Percentiles rank a stretch among this genome's conserved stretches.
phyloP scores from a whole-genome alignment of 2,888 invertebrate species.

The Drosophila anomelani region DNA sequence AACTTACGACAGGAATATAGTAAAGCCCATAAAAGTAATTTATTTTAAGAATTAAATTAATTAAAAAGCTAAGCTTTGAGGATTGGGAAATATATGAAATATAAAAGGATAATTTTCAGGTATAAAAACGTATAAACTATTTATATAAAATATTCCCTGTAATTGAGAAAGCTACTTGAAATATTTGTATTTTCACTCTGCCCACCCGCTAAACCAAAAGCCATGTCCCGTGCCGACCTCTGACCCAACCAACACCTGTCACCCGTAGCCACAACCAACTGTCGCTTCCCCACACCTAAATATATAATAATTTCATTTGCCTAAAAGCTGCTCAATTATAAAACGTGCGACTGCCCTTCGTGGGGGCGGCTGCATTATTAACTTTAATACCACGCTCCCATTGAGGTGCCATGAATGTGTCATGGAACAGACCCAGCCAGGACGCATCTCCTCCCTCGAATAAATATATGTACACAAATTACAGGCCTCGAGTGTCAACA shows the following conservation, averaged over 20 bases:
- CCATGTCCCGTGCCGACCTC: constrained; percentile 2
- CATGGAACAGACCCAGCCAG: constrained; percentile 20
- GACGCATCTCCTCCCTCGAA: constrained; percentile 27
- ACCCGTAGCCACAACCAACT: constrained; percentile 7
- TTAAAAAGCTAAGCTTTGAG: background rate
- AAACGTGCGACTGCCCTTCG: constrained; percentile 39
- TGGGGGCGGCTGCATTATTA: constrained; percentile 61
- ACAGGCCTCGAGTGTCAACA: constrained; percentile 43
- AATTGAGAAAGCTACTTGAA: background rate
- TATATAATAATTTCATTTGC: constrained; percentile 38
- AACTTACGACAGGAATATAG: background rate
- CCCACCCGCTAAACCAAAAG: background rate
- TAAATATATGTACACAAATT: constrained; percentile 51
- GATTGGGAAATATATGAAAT: background rate
- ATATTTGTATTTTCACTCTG: background rate
- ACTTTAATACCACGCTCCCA: constrained; percentile 41
- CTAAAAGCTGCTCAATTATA: constrained; percentile 62
- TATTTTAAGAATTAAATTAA: background rate
- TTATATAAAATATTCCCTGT: no score
- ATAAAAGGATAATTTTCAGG: no score
- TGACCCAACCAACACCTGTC: constrained; percentile 21
- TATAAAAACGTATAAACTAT: no score
- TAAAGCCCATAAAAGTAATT: background rate
- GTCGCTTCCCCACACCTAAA: constrained; percentile 28
- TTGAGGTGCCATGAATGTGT: constrained; percentile 50